These are phyloP conservation scores for Hartigia nigra DNA, from an alignment of 2,888 invertebrate genomes.

Conservation along the genomic window DNA sequence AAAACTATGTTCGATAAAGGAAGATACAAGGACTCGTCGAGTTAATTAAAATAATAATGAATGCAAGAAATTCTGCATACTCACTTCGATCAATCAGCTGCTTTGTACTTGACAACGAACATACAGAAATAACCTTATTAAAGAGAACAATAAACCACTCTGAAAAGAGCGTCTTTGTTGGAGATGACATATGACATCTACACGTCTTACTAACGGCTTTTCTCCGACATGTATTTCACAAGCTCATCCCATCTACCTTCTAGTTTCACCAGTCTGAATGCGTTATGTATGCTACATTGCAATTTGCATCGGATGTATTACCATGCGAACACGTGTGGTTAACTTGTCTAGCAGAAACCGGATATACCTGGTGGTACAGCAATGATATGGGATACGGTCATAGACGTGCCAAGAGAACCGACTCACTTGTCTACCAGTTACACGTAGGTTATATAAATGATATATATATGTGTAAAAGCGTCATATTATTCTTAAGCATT, in stretches of 20 bases:
- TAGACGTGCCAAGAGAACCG: background rate
- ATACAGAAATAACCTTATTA: background rate
- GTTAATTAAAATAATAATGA: background rate
- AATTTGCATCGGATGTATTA: constrained; percentile 44
- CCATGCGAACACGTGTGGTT: constrained; percentile 17
- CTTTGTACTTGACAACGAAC: background rate
- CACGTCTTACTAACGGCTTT: background rate
- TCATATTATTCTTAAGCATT: constrained; percentile 44
- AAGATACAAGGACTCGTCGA: background rate
- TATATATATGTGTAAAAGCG: constrained; percentile 2
- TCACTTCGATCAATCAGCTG: background rate
- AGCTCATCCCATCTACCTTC: background rate
- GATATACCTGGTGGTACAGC: background rate
- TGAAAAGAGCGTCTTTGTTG: background rate
- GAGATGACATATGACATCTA: background rate
- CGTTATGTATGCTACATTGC: constrained; percentile 51
- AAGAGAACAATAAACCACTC: background rate
- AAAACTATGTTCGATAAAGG: background rate
- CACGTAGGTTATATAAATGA: background rate
- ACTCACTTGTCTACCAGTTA: background rate
- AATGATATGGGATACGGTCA: background rate
- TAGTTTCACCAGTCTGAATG: constrained; percentile 12
- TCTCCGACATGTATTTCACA: background rate
- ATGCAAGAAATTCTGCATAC: background rate
- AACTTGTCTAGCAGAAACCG: background rate